These are phyloP conservation scores for Chironomus riparius DNA, from an alignment of 2,888 invertebrate genomes.

Conservation along the genomic window DNA sequence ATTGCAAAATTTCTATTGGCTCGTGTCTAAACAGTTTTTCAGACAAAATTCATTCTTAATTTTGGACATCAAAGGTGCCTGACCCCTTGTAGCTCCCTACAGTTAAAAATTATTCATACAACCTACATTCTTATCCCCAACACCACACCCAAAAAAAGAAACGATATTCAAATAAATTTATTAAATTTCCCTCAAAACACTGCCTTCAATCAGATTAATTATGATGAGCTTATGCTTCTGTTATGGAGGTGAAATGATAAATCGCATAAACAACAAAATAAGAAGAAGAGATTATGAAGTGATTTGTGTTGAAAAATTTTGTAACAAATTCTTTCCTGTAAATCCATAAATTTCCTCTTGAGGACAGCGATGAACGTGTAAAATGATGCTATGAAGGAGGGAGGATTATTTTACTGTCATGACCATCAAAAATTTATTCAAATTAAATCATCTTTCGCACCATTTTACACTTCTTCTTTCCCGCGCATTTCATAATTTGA, in stretches of 20 bases:
- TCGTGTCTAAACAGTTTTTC: no score
- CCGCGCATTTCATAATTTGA: not conserved
- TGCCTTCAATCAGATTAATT: constrained; percentile 20
- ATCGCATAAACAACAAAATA: constrained; percentile 3
- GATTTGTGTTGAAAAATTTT: constrained; percentile 15
- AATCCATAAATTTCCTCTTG: not conserved
- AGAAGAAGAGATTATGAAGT: constrained; percentile 16
- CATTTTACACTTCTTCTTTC: not conserved
- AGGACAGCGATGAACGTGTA: not conserved
- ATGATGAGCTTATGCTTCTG: constrained; percentile 1
- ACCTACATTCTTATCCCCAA: no score
- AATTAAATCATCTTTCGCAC: constrained; percentile 20
- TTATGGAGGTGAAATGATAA: constrained; percentile 24
- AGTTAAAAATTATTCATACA: no score
- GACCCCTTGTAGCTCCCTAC: no score
- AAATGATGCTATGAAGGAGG: not conserved
- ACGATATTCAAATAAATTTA: no score
- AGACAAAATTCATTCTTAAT: no score
- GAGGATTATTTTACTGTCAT: not conserved
- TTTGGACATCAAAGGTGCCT: no score
- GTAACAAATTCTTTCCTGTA: not conserved
- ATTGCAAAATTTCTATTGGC: no score
- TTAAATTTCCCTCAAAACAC: not conserved
- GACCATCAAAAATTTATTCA: constrained; percentile 19
- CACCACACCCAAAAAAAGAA: no score